phyloP scores from a whole-genome alignment of 2,113 vertebrate species.

The Halcyon malimbica region DNA sequence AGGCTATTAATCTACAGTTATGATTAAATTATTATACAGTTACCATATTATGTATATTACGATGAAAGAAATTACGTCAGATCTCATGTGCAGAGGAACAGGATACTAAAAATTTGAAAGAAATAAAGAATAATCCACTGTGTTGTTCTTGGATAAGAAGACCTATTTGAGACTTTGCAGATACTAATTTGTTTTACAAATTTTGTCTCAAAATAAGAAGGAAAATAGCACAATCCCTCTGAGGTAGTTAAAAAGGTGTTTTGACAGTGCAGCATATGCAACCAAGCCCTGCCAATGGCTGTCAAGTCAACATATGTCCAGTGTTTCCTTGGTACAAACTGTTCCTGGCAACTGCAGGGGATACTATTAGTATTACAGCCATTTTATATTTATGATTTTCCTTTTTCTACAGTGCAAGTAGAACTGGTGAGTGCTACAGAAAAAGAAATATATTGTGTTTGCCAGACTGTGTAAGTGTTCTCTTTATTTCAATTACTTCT shows the following conservation, averaged over 20 bases:
- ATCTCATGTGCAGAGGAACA: background rate
- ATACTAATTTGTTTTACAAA: background rate
- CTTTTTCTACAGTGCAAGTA: background rate
- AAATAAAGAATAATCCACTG: background rate
- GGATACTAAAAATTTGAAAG: background rate
- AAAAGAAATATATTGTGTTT: background rate
- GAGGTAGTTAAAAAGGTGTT: slow-evolving; percentile 15
- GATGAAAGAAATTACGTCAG: background rate
- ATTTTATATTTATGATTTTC: background rate
- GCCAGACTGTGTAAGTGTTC: background rate
- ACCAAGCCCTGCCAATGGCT: slow-evolving; percentile 2
- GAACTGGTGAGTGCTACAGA: background rate
- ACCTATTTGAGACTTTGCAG: background rate
- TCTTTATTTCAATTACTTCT: background rate
- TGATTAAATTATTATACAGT: background rate
- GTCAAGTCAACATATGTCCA: slow-evolving; percentile 10
- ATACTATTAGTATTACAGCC: background rate
- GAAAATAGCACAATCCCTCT: background rate
- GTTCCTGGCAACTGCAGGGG: background rate
- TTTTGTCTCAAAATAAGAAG: background rate
- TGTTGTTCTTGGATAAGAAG: background rate
- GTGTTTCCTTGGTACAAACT: slow-evolving; percentile 20
- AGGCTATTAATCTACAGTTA: background rate
- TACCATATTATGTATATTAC: background rate
- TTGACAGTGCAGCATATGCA: slow-evolving; percentile 16